Evolutionary conservation across 2,113 vertebrate species (phyloP), one percentile per base, ranked within the genome.

Genomic region (Excalfactoria chinensis): DNA sequence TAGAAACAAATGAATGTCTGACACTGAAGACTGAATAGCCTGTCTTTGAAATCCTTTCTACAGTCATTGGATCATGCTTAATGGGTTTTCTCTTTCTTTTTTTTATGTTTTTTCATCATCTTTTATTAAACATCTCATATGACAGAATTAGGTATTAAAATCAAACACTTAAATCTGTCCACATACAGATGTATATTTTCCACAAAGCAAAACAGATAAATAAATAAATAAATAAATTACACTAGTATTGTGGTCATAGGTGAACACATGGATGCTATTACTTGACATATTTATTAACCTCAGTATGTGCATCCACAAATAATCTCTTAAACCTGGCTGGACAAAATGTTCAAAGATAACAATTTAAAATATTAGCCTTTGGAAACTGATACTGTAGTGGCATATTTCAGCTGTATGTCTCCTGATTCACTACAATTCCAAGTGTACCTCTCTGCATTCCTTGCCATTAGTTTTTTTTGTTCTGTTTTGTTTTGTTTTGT

Each of bases 1-100:
- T 95, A 95, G 67, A 94, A 97, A 95, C 84, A 96, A 97, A 95
- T 93, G 76, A 95, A 91, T 94, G 95, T 94, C 83, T 95, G 93
- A 95, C 83, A 94, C 0, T 94, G 89, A 95, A 80, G 60, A 51
- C 34, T 55, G 64, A 58, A 86, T 22, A 93, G 55, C n/a, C 59
- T 92, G 23, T 59, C 67, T 95, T 94, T 91, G 91, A 97, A 94
- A 93, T 91, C 60, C 49, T 90, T 75, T 84, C 68, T 32, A 71
- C 21, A 84, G 55, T 53, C 62, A 77, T 23, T 56, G 67, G n/a
- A 91, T 46, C n/a, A 41, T 76, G 17, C 25, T 89, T 60, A 82
- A 88, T 73, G 13, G 41, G 12, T 37, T 94, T 92, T 91, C 11
- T 59, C 5, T 72, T 94, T 37, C 37, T 86, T 80, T 60, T 63